Evolutionary conservation across 2,113 vertebrate species (phyloP), one percentile per base, ranked within the genome.

Genomic region (Corydoras maculifer): DNA sequence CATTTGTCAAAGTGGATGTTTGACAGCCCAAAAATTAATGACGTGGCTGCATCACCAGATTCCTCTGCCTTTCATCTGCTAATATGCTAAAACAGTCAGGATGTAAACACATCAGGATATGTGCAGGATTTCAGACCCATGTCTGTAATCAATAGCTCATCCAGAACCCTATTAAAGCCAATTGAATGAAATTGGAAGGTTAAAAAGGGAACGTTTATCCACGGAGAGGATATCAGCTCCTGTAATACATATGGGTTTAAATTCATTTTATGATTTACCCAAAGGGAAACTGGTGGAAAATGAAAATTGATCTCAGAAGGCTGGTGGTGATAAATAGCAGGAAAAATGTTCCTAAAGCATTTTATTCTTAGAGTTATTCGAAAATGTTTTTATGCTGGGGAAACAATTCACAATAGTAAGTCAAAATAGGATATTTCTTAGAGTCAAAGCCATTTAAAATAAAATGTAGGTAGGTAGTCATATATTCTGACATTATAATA

Each of bases 61-160:
- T 71, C 35, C 65, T 14, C 14, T 70, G 75, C 64, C 70, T 68
- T 68, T 62, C 69, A 69, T 65, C 72, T 69, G 70, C 69, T 59
- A 61, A 53, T 10, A n/a, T n/a, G 54, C 14, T 57, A 15, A 58
- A 18, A 59, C 2, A 3, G 6, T 13, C 13, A 3, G 54, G 12
- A n/a, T 7, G 6, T 57, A 14, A 57, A 15, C 12, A 57, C 54
- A 7, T 14, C 54, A 15, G 54, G 54, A 57, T 57, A 2, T 57
- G 5, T 57, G 51, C 13, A 53, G 51, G 51, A 53, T 53, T 53
- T 53, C 51, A 12, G 51, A 10, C 9, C 60, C 58, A 29, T 49
- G 80, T 73, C 67, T 75, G 72, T 75, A 81, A 88, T 89, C 86
- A 82, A 87, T 87, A 87, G 77, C 85, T 85, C 81, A 85, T 86